Evolutionary conservation across 2,113 vertebrate species (phyloP).

Genomic region (Ciconia stormi): DNA sequence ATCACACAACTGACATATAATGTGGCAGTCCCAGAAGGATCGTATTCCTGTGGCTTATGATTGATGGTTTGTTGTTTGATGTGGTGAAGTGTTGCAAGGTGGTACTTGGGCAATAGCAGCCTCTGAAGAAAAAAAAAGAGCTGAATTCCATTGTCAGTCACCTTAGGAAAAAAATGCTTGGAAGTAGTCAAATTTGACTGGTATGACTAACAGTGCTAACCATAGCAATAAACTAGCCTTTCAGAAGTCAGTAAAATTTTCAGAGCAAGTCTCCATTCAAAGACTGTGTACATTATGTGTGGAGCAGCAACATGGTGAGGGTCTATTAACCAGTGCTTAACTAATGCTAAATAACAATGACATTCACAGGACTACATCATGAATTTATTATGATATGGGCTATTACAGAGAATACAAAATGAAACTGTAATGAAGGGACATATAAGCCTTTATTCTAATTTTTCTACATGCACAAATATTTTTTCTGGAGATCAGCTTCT

Average conservation of each 20-base stretch:
- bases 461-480: background rate
- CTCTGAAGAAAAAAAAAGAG: background rate
- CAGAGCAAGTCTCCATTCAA: background rate
- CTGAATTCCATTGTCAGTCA: background rate
- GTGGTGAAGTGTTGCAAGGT: background rate
- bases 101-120: background rate
- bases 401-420: conserved; percentile 61
- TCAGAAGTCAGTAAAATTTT: background rate
- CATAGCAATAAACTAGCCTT: background rate
- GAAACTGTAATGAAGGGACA: conserved; percentile 27
- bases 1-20: background rate
- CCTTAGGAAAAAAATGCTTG: background rate
- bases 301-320: background rate
- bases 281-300: background rate
- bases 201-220: background rate
- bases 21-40: background rate
- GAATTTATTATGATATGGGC: conserved; percentile 65
- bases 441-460: conserved; percentile 5
- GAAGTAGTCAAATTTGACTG: background rate
- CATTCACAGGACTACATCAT: conserved; percentile 59
- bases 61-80: background rate
- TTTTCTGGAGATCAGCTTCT: conserved; percentile 39
- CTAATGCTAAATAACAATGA: conserved; percentile 66
- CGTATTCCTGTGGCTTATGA: background rate
- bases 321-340: conserved; percentile 44